phyloP scores from a whole-genome alignment of 1,140 invertebrate species.

The Microplitis mediator region DNA sequence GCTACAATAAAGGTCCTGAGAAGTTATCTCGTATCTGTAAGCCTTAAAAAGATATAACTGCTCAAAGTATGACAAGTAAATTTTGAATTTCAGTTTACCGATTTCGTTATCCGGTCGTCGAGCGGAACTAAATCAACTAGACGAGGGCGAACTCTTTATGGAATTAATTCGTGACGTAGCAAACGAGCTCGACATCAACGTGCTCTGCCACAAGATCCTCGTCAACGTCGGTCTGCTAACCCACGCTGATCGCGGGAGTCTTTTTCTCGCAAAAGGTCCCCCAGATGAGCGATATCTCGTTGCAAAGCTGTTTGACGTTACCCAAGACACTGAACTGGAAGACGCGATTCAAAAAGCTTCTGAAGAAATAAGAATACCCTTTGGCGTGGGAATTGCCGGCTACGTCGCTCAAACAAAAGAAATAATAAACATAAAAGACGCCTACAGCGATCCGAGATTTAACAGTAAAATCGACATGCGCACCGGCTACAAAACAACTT shows the following conservation, averaged over 20 bases:
- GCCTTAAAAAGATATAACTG: no score
- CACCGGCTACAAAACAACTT: slow-evolving; percentile 90
- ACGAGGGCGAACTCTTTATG: slow-evolving; percentile 87
- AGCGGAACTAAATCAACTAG: slow-evolving; percentile 68
- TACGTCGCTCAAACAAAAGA: slow-evolving; percentile 86
- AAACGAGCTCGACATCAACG: slow-evolving; percentile 91
- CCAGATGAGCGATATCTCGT: slow-evolving; percentile 78
- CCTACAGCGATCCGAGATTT: slow-evolving; percentile 85
- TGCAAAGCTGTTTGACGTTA: slow-evolving; percentile 91
- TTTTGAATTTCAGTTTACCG: slow-evolving; percentile 31
- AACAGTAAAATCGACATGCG: slow-evolving; percentile 89
- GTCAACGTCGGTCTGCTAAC: slow-evolving; percentile 89
- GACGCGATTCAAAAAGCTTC: slow-evolving; percentile 74
- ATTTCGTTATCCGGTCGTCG: slow-evolving; percentile 57
- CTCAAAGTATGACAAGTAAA: no score
- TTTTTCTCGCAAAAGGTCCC: slow-evolving; percentile 85
- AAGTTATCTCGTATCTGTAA: no score
- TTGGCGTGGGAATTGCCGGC: slow-evolving; percentile 89
- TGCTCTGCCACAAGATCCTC: slow-evolving; percentile 91
- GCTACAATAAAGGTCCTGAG: no score
- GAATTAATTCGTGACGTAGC: slow-evolving; percentile 91
- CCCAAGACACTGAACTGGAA: slow-evolving; percentile 81
- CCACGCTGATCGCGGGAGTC: slow-evolving; percentile 82
- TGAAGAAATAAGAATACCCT: slow-evolving; percentile 85
- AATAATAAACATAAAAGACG: slow-evolving; percentile 89